Conservation (phyloP, 1,140 invertebrate genomes). For the Paramacrobiotus metropolitanus region DNA sequence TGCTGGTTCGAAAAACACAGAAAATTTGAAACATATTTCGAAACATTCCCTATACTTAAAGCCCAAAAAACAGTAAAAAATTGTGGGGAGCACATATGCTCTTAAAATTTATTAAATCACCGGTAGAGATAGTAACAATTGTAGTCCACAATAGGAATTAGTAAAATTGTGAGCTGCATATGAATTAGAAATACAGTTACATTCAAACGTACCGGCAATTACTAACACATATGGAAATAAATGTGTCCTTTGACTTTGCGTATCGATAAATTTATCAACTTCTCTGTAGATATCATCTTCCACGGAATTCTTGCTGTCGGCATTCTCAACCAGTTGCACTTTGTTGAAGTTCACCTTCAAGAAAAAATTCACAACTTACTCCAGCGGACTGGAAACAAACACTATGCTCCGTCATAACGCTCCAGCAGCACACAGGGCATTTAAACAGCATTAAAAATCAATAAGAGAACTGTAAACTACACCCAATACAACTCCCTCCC, state of each 20-base stretch:
- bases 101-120: background rate
- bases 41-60: background rate
- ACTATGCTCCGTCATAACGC: background rate
- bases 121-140: background rate
- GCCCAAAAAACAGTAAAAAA: background rate
- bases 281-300: background rate
- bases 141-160: background rate
- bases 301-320: background rate
- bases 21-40: too few species aligned
- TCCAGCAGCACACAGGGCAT: background rate
- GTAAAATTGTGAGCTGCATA: background rate
- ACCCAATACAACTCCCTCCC: too few species aligned
- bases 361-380: background rate
- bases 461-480: too few species aligned
- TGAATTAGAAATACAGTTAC: background rate
- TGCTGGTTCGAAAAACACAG: too few species aligned
- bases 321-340: background rate
- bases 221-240: background rate
- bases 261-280: background rate
- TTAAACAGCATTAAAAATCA: background rate
- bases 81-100: background rate
- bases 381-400: background rate
- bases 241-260: background rate
- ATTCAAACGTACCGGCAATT: background rate
- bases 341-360: background rate